phyloP scores from a whole-genome alignment of 2,797 vertebrate species.

The Somateria mollissima region DNA sequence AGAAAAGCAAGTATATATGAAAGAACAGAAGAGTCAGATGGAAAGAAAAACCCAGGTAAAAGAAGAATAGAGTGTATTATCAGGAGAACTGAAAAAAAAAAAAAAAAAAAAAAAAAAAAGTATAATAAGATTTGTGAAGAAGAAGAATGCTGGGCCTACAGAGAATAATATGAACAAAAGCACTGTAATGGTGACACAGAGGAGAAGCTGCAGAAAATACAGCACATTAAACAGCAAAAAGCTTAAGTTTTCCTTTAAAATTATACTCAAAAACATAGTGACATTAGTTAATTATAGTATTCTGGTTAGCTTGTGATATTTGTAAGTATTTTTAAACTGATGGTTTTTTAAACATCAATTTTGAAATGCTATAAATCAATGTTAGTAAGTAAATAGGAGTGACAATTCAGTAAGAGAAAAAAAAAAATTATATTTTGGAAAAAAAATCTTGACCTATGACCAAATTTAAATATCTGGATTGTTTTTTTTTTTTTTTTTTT shows the following conservation, averaged over 20 bases:
- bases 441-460: background rate
- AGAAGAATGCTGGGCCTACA: background rate
- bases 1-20: background rate
- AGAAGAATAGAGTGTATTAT: background rate
- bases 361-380: background rate
- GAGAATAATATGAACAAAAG: background rate
- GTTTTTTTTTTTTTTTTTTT: background rate
- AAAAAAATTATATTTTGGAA: background rate
- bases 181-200: background rate
- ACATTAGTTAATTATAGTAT: background rate
- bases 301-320: background rate
- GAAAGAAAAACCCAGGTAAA: background rate
- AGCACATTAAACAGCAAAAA: background rate
- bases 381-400: background rate
- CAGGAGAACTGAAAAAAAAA: background rate
- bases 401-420: background rate
- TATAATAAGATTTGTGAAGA: background rate
- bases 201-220: background rate
- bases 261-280: background rate
- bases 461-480: background rate
- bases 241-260: background rate
- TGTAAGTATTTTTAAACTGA: background rate
- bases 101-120: background rate
- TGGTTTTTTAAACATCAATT: background rate
- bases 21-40: background rate